Conservation (phyloP, 2,888 invertebrate genomes). For the Aleiodes testaceus region DNA sequence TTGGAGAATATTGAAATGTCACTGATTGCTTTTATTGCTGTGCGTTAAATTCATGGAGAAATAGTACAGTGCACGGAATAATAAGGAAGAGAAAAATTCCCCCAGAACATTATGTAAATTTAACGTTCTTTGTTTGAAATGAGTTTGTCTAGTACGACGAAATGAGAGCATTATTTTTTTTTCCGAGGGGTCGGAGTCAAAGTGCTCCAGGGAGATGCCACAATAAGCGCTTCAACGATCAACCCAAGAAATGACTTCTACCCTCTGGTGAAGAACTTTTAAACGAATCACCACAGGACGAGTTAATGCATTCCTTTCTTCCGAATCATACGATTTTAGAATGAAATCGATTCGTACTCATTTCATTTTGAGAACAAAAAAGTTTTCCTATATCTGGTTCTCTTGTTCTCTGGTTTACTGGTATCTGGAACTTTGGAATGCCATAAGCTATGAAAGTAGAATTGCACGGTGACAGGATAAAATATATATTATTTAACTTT, state of each 20-base stretch:
- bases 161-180: constrained; percentile 45
- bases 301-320: constrained; percentile 51
- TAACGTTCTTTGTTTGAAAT: constrained; percentile 43
- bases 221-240: constrained; percentile 42
- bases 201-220: constrained; percentile 44
- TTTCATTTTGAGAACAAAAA: constrained; percentile 26
- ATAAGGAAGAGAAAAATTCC: constrained; percentile 22
- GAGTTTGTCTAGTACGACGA: constrained; percentile 36
- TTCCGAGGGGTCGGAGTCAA: constrained; percentile 39
- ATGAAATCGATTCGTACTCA: constrained; percentile 27
- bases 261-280: constrained; percentile 37
- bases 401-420: constrained; percentile 26
- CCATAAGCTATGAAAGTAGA: constrained; percentile 28
- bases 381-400: constrained; percentile 28
- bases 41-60: constrained; percentile 1
- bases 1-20: not conserved
- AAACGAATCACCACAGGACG: constrained; percentile 38
- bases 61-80: constrained; percentile 13
- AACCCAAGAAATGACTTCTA: constrained; percentile 45
- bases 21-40: not conserved
- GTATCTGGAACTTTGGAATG: constrained; percentile 38
- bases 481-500: constrained; percentile 30
- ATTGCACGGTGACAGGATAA: constrained; percentile 14
- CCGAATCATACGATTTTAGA: constrained; percentile 26
- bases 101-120: constrained; percentile 39